Conservation (phyloP, 2,797 vertebrate species). For the Chelidonichthys spinosus region DNA sequence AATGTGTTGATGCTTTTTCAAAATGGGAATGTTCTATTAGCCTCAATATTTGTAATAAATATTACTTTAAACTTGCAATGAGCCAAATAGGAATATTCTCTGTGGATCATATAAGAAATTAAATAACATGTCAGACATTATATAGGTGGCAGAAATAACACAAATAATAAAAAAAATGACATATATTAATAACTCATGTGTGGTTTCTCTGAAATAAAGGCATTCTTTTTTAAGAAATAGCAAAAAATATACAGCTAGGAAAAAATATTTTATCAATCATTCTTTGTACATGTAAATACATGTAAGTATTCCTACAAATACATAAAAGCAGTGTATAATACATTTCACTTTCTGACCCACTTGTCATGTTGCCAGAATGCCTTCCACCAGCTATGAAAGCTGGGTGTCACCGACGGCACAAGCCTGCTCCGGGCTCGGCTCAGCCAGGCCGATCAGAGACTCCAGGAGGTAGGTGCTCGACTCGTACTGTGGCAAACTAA, state of each 20-base stretch:
- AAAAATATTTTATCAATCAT: conserved; percentile 49
- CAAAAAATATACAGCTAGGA: conserved; percentile 53
- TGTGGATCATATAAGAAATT: conserved; percentile 36
- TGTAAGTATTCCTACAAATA: conserved; percentile 56
- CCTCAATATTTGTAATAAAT: conserved; percentile 7
- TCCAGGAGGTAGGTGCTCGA: conserved; percentile 89
- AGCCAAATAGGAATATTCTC: neutral
- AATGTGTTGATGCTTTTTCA: neutral
- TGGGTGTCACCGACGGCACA: conserved; percentile 81
- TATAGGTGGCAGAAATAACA: conserved; percentile 19
- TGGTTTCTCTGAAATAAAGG: conserved; percentile 52
- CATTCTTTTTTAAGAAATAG: conserved; percentile 47
- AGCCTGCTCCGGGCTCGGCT: conserved; percentile 80
- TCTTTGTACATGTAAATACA: conserved; percentile 58
- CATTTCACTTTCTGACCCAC: conserved; percentile 31
- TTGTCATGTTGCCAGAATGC: conserved; percentile 8
- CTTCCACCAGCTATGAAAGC: conserved; percentile 81
- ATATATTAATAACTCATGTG: conserved; percentile 52
- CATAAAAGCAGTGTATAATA: conserved; percentile 60
- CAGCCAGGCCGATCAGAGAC: conserved; percentile 89
- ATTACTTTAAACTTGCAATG: neutral
- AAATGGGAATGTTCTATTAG: neutral
- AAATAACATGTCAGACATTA: conserved; percentile 49
- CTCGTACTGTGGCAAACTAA: conserved; percentile 84
- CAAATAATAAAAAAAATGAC: conserved; percentile 15